Conservation (phyloP, 2,888 invertebrate genomes). For the Drosophila borborema region DNA sequence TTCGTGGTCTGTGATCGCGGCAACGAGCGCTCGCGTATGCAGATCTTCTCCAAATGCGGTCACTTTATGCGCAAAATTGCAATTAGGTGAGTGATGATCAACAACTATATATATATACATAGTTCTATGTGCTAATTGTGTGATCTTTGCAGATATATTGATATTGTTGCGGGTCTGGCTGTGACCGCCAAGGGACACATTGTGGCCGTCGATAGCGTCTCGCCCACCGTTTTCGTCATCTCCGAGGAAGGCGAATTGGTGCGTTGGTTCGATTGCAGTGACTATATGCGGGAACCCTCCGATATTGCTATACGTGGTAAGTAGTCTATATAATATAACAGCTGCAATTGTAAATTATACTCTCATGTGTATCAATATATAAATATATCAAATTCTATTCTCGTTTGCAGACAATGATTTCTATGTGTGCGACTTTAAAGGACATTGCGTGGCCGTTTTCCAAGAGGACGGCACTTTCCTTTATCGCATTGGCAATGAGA, state of each 20-base stretch:
- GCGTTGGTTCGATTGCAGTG: constrained; percentile 99
- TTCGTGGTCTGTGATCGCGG: constrained; percentile 99
- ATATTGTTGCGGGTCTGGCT: constrained; percentile 96
- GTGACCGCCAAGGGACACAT: constrained; percentile 96
- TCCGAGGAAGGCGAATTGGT: constrained; percentile 96
- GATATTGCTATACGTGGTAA: constrained; percentile 97
- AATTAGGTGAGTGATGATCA: constrained; percentile 85
- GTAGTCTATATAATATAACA: constrained; percentile 32
- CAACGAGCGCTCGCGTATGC: constrained; percentile 98
- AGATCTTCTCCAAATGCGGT: constrained; percentile 97
- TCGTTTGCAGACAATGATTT: constrained; percentile 91
- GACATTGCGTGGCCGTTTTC: constrained; percentile 98
- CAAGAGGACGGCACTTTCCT: constrained; percentile 96
- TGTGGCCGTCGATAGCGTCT: constrained; percentile 98
- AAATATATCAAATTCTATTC: not conserved
- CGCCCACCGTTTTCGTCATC: constrained; percentile 97
- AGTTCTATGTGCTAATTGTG: not conserved
- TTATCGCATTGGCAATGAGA: constrained; percentile 97
- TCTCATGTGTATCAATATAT: not conserved
- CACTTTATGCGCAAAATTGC: constrained; percentile 98
- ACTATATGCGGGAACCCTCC: constrained; percentile 98
- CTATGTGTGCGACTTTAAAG: constrained; percentile 99
- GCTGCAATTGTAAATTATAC: too few relatives aligned
- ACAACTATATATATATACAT: not conserved
- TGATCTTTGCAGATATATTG: constrained; percentile 88